phyloP scores from a whole-genome alignment of 1,140 invertebrate genomes.

The Glomeris maerens region DNA sequence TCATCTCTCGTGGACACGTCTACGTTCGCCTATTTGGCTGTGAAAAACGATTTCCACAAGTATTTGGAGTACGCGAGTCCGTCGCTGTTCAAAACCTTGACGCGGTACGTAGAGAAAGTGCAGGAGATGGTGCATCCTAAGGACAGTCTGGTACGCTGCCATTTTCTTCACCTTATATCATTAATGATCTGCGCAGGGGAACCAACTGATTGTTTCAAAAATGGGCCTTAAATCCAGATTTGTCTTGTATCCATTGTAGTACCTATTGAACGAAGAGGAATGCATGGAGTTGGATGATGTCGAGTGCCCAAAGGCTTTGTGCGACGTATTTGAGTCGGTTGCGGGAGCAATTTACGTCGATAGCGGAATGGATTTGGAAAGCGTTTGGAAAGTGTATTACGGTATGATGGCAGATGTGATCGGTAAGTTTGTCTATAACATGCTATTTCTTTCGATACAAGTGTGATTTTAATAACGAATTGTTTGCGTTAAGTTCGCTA shows the following conservation, averaged over 20 bases:
- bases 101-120: constrained; percentile 7
- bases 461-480: neutral
- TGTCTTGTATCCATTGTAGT: constrained; percentile 18
- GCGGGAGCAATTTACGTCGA: constrained; percentile 87
- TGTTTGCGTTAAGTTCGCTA: neutral
- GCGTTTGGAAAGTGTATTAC: constrained; percentile 68
- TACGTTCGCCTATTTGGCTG: constrained; percentile 75
- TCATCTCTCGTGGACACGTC: constrained; percentile 91
- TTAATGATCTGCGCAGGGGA: neutral
- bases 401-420: constrained; percentile 38
- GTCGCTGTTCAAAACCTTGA: constrained; percentile 22
- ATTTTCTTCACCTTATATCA: neutral
- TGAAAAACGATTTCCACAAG: constrained; percentile 56
- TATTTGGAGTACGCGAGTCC: constrained; percentile 30
- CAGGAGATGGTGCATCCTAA: neutral
- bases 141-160: neutral
- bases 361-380: constrained; percentile 54
- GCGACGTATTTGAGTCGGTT: constrained; percentile 84
- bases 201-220: neutral
- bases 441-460: too few relatives aligned
- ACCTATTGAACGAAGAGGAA: constrained; percentile 47
- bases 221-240: too few relatives aligned
- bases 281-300: constrained; percentile 48
- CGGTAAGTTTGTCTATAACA: constrained; percentile 23
- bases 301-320: constrained; percentile 88